Evolutionary conservation across 2,888 invertebrate species (phyloP), one percentile per base, ranked within the genome.

Genomic region (Alloscopus bannaensis): DNA sequence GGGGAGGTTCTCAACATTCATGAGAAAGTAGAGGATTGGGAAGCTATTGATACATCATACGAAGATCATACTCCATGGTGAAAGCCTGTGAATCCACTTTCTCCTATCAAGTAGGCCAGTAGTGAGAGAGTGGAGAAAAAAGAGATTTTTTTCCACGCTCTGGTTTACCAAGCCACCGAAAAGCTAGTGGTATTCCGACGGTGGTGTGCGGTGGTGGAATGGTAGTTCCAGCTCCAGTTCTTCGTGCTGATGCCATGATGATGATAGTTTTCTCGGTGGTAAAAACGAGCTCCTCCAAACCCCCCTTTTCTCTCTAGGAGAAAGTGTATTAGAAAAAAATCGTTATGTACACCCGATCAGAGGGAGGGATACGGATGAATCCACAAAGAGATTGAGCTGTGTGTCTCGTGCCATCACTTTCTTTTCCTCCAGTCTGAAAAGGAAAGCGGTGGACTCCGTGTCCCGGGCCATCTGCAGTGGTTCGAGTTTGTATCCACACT

Each of bases 101-200:
- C n/a, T n/a, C n/a, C n/a, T n/a, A n/a, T n/a, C n/a, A n/a, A n/a
- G n/a, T n/a, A n/a, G n/a, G n/a, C n/a, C n/a, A n/a, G n/a, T n/a
- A n/a, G n/a, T n/a, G n/a, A n/a, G n/a, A n/a, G n/a, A n/a, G n/a
- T n/a, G n/a, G n/a, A n/a, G n/a, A n/a, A n/a, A n/a, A n/a, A n/a
- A n/a, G n/a, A n/a, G n/a, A 75, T 59, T 66, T 73, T 70, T 70
- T 52, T 52, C 75, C 65, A 66, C 47, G 76, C 29, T 68, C 69
- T 68, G 76, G 76, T 76, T 76, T 76, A 76, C 76, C 76, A 62
- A 76, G 62, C 60, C 60, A 76, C 76, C 76, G 42, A 69, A 69
- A 69, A 69, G 76, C 60, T 69, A 31, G 66, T 69, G 50, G 18
- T 52, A 42, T 47, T n/a, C n/a, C n/a, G 28, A 42, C 16, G 62